Evolutionary conservation across 2,797 vertebrate genomes (phyloP), one percentile per base, ranked within the genome.

Genomic region (Zenarchopterus dispar): DNA sequence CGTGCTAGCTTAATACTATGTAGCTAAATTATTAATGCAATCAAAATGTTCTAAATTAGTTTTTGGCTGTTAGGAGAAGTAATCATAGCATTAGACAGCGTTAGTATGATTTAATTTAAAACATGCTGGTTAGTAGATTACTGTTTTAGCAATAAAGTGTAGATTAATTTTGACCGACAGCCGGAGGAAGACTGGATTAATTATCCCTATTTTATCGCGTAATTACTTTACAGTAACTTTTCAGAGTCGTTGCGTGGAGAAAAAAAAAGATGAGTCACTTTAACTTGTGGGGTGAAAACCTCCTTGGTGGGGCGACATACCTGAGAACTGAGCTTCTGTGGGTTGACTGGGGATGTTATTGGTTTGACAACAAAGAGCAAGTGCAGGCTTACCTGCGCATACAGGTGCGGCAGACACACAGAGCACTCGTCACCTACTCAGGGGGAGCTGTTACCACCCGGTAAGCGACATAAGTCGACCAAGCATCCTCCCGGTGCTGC

Each of bases 371-470:
- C 67, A 55, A 55, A 62, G 3, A 44, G 52, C 54, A 33, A 26
- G 45, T 1, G 56, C 56, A 31, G 58, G 42, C 64, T 69, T n/a
- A 75, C 78, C 82, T 82, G 80, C 73, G 47, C 75, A 55, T 66
- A 71, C 75, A 84, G 82, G 81, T 85, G 85, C 39, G 42, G 26
- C 45, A 31, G 16, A 51, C 47, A 46, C 52, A 51, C 47, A 46
- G 55, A 60, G 72, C 24, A 4, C 69, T 85, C 83, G 80, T 86
- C 80, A 81, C 64, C 74, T 42, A 51, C 56, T 70, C 66, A 23
- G 61, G 62, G 44, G 45, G 70, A 64, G 70, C 67, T 60, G 81
- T 77, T 53, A 51, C 66, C 61, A 48, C 53, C 65, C 72, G 78
- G 62, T 62, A 22, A 51, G 58, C 55, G 61, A 65, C 22, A 46